Percentiles rank a stretch among this genome's conserved stretches.
Conservation (phyloP, 1,140 invertebrate species). For the Propsilocerus akamusi region DNA sequence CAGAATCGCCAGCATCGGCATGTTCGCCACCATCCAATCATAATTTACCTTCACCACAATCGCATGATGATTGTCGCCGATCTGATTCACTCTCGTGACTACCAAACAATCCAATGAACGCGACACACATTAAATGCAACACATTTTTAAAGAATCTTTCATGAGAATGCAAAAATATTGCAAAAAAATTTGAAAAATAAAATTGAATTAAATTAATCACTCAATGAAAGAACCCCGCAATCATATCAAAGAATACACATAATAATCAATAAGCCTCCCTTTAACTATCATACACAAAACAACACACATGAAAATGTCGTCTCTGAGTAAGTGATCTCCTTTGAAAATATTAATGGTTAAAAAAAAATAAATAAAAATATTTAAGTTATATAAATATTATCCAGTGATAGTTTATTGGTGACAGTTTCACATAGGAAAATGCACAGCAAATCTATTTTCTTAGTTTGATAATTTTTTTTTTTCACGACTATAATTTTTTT, state of each 20-base stretch:
- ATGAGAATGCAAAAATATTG: not conserved
- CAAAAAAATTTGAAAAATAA: not conserved
- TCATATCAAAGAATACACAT: not conserved
- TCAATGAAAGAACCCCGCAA: not conserved
- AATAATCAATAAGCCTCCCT: not conserved
- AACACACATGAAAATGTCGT: too few species aligned
- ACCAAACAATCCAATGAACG: not conserved
- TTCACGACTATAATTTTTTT: too few species aligned
- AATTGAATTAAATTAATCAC: not conserved
- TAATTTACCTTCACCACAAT: conserved; percentile 7
- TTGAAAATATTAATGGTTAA: too few species aligned
- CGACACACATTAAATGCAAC: too few species aligned
- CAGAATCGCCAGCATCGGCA: conserved; percentile 20
- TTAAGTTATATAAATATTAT: too few species aligned
- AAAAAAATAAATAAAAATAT: too few species aligned
- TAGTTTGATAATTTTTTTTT: too few species aligned
- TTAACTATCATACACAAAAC: too few species aligned
- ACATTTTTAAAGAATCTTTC: conserved; percentile 1
- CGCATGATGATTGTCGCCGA: conserved; percentile 6
- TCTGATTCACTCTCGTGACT: not conserved
- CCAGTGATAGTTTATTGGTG: too few species aligned
- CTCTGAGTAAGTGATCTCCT: too few species aligned
- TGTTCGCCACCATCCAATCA: conserved; percentile 13
- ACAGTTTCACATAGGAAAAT: too few species aligned
- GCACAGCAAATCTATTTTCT: too few species aligned